phyloP scores from a whole-genome alignment of 2,888 invertebrate species.

The Cinara cedri region DNA sequence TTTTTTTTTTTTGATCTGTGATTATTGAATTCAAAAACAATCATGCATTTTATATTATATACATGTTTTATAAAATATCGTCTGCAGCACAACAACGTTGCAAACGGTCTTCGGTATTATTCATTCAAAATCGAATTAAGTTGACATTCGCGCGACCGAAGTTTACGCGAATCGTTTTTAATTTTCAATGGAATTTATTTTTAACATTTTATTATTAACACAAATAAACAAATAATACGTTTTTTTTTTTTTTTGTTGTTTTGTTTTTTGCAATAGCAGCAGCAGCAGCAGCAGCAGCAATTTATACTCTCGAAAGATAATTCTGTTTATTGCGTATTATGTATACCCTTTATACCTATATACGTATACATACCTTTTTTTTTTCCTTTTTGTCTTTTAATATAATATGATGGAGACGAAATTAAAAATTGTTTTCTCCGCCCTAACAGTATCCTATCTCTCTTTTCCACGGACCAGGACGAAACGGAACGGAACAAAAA shows the following conservation, averaged over 20 bases:
- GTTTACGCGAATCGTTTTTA: background rate
- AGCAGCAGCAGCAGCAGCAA: too few species aligned
- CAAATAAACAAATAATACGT: slow-evolving; percentile 6
- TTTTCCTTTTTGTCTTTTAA: slow-evolving; percentile 9
- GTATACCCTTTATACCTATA: too few species aligned
- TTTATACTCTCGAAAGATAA: slow-evolving; percentile 10
- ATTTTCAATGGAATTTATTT: background rate
- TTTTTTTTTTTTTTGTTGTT: too few species aligned
- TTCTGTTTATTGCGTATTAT: slow-evolving; percentile 12
- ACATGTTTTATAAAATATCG: too few species aligned
- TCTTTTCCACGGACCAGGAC: slow-evolving; percentile 1
- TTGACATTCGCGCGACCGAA: too few species aligned
- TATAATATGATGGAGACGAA: slow-evolving; percentile 34
- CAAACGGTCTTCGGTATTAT: background rate
- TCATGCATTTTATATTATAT: too few species aligned
- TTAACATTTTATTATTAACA: slow-evolving; percentile 18
- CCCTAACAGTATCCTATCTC: background rate
- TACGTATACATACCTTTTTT: too few species aligned
- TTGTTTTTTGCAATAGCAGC: too few species aligned
- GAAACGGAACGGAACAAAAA: slow-evolving; percentile 32
- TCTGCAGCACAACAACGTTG: background rate
- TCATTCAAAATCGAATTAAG: background rate
- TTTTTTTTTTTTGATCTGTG: too few species aligned
- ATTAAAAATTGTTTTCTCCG: slow-evolving; percentile 23
- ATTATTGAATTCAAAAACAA: background rate